A percentile compares a stretch with the other conserved stretches of the same genome.
These are phyloP conservation scores for Drosophila equinoxialis DNA, from an alignment of 1,140 invertebrate genomes.

Conservation along the genomic window DNA sequence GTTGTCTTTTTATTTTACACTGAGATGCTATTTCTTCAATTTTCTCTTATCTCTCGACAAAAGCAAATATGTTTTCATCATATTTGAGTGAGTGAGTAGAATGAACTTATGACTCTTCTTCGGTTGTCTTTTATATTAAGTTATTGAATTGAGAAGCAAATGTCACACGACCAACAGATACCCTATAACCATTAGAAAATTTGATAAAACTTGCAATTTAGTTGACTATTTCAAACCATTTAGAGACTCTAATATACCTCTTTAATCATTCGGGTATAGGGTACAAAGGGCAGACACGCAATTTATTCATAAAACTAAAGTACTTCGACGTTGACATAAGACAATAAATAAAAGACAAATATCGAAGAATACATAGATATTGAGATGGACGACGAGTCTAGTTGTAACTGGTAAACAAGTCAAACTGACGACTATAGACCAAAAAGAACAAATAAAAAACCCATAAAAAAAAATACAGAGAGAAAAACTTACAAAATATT, in stretches of 20 bases:
- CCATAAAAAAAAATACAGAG: not conserved
- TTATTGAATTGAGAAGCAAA: constrained; percentile 61
- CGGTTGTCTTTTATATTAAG: constrained; percentile 27
- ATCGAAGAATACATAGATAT: constrained; percentile 20
- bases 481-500: constrained; percentile 11
- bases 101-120: constrained; percentile 16
- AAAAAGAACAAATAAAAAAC: constrained; percentile 2
- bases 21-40: not conserved
- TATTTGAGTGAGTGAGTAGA: constrained; percentile 43
- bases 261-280: not conserved
- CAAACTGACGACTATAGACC: not conserved
- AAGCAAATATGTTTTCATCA: constrained; percentile 45
- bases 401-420: constrained; percentile 19
- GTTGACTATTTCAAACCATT: constrained; percentile 16
- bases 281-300: constrained; percentile 38
- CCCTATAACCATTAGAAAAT: not conserved
- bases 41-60: constrained; percentile 44
- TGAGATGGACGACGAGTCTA: not conserved
- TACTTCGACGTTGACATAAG: constrained; percentile 56
- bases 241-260: constrained; percentile 34
- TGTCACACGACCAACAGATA: not conserved
- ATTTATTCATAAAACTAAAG: constrained; percentile 61
- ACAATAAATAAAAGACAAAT: constrained; percentile 58
- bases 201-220: not conserved
- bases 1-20: constrained; percentile 12